Evolutionary conservation across 1,140 invertebrate genomes (phyloP), one percentile per base, ranked within the genome.

Genomic region (Drosophila ananassae): DNA sequence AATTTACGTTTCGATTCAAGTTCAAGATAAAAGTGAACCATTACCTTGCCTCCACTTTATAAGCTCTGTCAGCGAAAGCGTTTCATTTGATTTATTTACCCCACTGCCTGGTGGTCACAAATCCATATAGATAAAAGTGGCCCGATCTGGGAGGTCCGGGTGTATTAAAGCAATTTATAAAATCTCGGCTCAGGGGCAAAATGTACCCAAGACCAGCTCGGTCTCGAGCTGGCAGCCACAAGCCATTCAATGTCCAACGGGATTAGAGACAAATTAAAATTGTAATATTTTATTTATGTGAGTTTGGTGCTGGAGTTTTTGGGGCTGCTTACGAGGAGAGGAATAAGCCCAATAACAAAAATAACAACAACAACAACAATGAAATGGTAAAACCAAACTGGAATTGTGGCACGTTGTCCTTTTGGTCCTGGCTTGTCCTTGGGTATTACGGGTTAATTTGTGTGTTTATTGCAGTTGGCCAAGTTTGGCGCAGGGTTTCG

Each of bases 251-350:
- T 81, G 82, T 73, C 82, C 78, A 73, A 57, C 72, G 81, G 81
- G 81, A 85, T 85, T 85, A 85, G 81, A 87, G 81, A 82, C 81
- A 85, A 89, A 89, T 89, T 89, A 89, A 89, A 89, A 89, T 89
- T 89, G 79, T 89, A 89, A 89, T 89, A 89, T 89, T 83, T 89
- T 89, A 89, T 89, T 89, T 89, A 89, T 89, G 83, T 77, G 74
- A 55, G 62, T 69, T 83, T 47, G 56, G 60, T 21, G 28, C 60
- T 56, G 53, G 57, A 47, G 10, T 37, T 55, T 2, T 37, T 55
- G 56, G 41, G 44, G 39, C 46, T 77, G 53, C 54, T 68, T 61
- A 37, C 30, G 50, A 48, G 51, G 9, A 55, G 37, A 30, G 52
- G 54, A 77, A 54, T 64, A 59, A 60, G 44, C 61, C 51, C 50